Evolutionary conservation across 2,113 vertebrate genomes (phyloP).

Genomic region (Crotalus helleri): DNA sequence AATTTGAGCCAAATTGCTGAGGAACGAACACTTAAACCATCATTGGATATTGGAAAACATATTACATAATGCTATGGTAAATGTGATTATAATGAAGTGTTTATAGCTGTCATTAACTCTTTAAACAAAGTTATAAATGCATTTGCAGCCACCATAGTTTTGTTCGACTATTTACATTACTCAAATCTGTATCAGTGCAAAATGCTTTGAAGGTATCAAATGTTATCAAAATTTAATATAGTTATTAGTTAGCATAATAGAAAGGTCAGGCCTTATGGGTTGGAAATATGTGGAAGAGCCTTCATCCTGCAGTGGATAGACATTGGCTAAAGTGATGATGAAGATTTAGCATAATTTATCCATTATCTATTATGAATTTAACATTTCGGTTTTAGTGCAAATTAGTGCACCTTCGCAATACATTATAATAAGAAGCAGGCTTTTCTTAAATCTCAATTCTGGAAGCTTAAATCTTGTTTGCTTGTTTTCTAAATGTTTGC

Average conservation of each 20-base stretch:
- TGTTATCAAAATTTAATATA: background rate
- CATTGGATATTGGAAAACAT: background rate
- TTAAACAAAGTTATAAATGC: background rate
- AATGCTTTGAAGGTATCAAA: background rate
- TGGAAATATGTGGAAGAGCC: too few species aligned
- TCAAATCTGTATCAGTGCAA: background rate
- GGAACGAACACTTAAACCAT: background rate
- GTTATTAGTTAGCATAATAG: background rate
- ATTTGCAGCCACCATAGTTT: background rate
- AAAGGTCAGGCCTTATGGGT: too few species aligned
- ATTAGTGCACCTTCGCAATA: background rate
- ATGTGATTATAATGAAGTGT: background rate
- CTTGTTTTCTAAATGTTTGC: background rate
- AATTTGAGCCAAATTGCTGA: background rate
- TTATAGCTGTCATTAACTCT: background rate
- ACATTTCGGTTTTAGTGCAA: background rate
- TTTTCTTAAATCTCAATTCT: background rate
- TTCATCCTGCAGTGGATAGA: too few species aligned
- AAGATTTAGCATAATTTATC: too few species aligned
- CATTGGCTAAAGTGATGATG: too few species aligned
- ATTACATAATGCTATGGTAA: background rate
- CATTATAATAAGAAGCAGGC: background rate
- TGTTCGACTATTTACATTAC: background rate
- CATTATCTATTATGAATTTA: background rate
- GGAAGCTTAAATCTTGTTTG: background rate